Evolutionary conservation across 1,140 invertebrate species (phyloP).

Genomic region (Maconellicoccus hirsutus): DNA sequence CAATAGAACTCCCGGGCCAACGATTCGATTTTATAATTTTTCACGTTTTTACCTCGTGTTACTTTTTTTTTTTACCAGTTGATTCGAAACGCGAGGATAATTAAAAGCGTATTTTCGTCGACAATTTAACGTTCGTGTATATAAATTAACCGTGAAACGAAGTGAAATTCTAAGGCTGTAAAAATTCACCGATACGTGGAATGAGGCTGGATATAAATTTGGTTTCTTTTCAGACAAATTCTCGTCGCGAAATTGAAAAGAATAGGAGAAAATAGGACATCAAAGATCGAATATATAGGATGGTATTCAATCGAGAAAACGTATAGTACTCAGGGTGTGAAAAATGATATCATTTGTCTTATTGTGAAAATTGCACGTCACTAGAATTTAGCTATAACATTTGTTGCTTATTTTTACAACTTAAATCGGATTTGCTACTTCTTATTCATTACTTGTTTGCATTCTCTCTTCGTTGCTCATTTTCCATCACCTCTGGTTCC

Average conservation of each 20-base stretch:
- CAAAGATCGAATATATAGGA: background rate
- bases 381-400: background rate
- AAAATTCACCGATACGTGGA: too few relatives aligned
- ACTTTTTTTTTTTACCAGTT: too few relatives aligned
- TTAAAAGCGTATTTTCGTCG: too few relatives aligned
- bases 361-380: background rate
- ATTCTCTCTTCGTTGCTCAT: background rate
- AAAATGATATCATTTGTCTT: conserved; percentile 9
- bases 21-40: too few relatives aligned
- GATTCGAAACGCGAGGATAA: too few relatives aligned
- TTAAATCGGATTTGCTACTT: background rate
- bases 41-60: too few relatives aligned
- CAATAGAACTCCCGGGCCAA: too few relatives aligned
- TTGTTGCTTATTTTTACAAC: conserved; percentile 4
- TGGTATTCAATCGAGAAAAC: background rate
- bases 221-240: background rate
- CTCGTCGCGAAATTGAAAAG: background rate
- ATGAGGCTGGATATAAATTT: background rate
- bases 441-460: conserved; percentile 5
- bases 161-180: too few relatives aligned
- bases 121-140: too few relatives aligned
- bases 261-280: background rate
- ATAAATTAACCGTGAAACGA: too few relatives aligned
- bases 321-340: background rate
- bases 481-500: background rate